phyloP scores from a whole-genome alignment of 2,888 invertebrate genomes.

The Xanthorhoe designata region DNA sequence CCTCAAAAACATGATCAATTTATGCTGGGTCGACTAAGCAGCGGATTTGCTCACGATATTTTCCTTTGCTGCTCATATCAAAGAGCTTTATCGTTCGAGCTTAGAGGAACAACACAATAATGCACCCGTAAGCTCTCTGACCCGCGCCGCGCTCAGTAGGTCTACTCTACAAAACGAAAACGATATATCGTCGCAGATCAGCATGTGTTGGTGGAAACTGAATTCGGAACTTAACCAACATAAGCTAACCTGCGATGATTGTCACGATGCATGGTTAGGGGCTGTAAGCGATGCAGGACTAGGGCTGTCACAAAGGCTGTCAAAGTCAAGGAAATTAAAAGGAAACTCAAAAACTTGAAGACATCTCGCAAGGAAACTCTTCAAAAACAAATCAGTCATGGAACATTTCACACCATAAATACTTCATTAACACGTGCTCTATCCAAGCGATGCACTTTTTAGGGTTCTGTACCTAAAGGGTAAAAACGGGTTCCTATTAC shows the following conservation, averaged over 20 bases:
- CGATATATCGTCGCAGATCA: too few species aligned
- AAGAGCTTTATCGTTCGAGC: background rate
- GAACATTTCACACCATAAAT: background rate
- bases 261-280: too few species aligned
- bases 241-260: too few species aligned
- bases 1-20: too few species aligned
- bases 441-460: conserved; percentile 1
- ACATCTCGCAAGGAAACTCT: background rate
- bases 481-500: too few species aligned
- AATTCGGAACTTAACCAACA: too few species aligned
- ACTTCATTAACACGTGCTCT: conserved; percentile 4
- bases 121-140: conserved; percentile 28
- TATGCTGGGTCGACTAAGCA: too few species aligned
- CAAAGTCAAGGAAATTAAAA: background rate
- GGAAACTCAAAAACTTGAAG: background rate
- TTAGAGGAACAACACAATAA: conserved; percentile 23
- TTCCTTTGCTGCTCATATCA: too few species aligned
- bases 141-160: conserved; percentile 24
- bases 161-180: too few species aligned
- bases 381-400: background rate
- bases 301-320: conserved; percentile 17
- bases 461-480: too few species aligned
- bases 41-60: too few species aligned
- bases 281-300: conserved; percentile 24
- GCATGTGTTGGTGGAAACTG: too few species aligned